phyloP scores from a whole-genome alignment of 2,888 invertebrate genomes.

The Drosophila borealis region DNA sequence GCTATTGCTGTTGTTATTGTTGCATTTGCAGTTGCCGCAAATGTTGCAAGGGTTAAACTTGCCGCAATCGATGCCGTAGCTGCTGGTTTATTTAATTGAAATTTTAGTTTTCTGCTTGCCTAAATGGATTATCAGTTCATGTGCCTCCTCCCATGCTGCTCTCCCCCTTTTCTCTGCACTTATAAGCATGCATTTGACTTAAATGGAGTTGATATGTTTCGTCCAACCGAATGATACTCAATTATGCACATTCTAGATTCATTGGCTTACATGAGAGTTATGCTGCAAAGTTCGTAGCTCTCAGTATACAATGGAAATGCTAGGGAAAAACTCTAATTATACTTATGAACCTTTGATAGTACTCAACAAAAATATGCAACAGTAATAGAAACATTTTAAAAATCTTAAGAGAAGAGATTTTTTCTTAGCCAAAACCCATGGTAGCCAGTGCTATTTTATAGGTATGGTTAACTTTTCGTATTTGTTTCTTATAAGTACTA shows the following conservation, averaged over 20 bases:
- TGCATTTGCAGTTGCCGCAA: conserved; percentile 17
- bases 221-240: conserved; percentile 48
- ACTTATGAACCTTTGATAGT: too few relatives aligned
- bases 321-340: too few relatives aligned
- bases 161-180: background rate
- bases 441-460: too few relatives aligned
- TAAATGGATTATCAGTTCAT: conserved; percentile 55
- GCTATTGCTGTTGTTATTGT: conserved; percentile 10
- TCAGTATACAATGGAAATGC: too few relatives aligned
- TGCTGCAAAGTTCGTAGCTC: conserved; percentile 1
- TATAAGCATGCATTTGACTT: conserved; percentile 11
- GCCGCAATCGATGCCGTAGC: conserved; percentile 10
- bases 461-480: too few relatives aligned
- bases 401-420: too few relatives aligned
- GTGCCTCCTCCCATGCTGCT: background rate
- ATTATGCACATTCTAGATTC: conserved; percentile 56
- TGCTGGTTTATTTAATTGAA: conserved; percentile 46
- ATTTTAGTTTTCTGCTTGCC: conserved; percentile 47
- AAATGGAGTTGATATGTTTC: conserved; percentile 70
- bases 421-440: too few relatives aligned
- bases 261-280: conserved; percentile 31
- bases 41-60: conserved; percentile 6
- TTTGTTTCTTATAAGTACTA: too few relatives aligned
- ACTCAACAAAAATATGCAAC: too few relatives aligned
- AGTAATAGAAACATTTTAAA: too few relatives aligned